phyloP scores from a whole-genome alignment of 2,113 vertebrate species.

The Scalopus aquaticus region DNA sequence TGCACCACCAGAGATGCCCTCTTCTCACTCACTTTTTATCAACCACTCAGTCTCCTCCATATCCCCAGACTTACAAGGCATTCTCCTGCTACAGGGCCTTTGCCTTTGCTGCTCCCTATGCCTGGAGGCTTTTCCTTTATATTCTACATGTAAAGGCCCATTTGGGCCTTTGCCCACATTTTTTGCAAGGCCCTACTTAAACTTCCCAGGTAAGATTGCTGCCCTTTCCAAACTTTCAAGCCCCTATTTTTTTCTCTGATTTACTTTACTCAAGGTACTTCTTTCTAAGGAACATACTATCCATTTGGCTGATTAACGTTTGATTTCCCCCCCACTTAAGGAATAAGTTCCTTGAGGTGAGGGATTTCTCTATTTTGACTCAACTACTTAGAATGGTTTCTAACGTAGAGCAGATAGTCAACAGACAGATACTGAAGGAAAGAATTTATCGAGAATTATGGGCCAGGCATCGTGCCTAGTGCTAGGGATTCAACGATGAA shows the following conservation, averaged over 20 bases:
- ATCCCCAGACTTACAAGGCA: neutral
- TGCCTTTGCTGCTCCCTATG: neutral
- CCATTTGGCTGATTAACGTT: neutral
- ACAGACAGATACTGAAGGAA: neutral
- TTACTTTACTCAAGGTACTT: neutral
- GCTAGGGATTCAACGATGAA: neutral
- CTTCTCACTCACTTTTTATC: neutral
- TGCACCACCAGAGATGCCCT: too few relatives aligned
- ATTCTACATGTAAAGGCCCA: neutral
- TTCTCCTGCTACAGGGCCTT: neutral
- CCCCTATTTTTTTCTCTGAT: neutral
- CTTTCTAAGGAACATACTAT: neutral
- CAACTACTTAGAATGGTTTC: neutral
- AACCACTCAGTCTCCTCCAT: neutral
- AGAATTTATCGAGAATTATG: neutral
- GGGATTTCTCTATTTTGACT: neutral
- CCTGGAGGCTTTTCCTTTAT: neutral
- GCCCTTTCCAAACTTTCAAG: neutral
- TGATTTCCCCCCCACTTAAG: neutral
- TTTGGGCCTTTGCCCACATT: neutral
- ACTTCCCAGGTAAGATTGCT: neutral
- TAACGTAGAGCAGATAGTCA: neutral
- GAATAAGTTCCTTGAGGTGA: neutral
- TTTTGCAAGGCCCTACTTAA: neutral
- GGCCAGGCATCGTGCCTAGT: neutral